Evolutionary conservation across 1,140 invertebrate species (phyloP).

Genomic region (Euborellia annulipes): DNA sequence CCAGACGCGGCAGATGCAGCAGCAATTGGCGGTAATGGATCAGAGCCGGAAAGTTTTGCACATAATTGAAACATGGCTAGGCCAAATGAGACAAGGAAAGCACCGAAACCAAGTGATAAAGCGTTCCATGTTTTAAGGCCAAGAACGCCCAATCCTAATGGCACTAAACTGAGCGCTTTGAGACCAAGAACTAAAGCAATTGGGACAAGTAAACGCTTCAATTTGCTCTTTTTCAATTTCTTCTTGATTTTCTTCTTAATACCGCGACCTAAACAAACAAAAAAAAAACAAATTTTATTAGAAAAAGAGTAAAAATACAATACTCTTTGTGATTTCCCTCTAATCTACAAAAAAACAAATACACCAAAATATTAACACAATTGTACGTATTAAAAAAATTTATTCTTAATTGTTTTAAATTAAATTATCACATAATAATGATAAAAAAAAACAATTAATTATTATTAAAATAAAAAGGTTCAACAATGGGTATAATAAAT

Average conservation of each 20-base stretch:
- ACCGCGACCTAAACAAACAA: no score
- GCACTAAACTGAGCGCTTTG: slow-evolving; percentile 4
- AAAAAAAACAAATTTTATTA: no score
- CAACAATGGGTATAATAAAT: no score
- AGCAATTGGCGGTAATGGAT: neutral
- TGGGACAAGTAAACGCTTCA: slow-evolving; percentile 5
- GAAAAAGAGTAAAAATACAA: no score
- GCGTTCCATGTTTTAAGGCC: slow-evolving; percentile 9
- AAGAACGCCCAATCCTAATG: slow-evolving; percentile 6
- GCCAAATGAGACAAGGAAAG: slow-evolving; percentile 7
- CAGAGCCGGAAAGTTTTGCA: neutral
- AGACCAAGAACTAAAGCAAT: slow-evolving; percentile 4
- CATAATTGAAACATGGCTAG: slow-evolving; percentile 7
- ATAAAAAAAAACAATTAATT: no score
- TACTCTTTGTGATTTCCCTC: no score
- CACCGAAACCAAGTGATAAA: slow-evolving; percentile 6
- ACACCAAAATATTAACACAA: no score
- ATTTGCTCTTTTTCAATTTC: slow-evolving; percentile 6
- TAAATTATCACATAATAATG: no score
- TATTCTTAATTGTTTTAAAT: no score
- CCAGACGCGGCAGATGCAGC: neutral
- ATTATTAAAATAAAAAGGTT: no score
- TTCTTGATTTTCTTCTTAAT: neutral
- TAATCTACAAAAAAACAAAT: no score
- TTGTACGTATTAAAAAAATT: no score